Evolutionary conservation across 2,797 vertebrate genomes (phyloP).

Genomic region (Anguilla obscura): DNA sequence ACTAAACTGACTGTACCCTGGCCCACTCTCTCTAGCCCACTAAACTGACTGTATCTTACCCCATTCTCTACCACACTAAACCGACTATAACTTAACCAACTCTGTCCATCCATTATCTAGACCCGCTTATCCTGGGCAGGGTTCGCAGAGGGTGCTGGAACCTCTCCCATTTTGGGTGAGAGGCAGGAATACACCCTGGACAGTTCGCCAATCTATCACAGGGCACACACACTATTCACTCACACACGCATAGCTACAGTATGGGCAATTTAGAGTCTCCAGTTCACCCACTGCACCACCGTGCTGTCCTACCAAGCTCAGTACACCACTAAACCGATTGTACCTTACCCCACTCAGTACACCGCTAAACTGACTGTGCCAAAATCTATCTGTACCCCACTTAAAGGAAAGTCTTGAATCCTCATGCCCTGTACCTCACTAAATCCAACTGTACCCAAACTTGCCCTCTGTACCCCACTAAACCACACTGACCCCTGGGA

Average conservation of each 20-base stretch:
- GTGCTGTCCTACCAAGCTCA: constrained; percentile 25
- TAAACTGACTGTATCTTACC: background rate
- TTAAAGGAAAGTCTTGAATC: too few relatives aligned
- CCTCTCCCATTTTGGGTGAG: too few relatives aligned
- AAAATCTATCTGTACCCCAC: background rate
- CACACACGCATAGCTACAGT: too few relatives aligned
- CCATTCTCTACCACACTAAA: background rate
- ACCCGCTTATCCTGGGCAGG: too few relatives aligned
- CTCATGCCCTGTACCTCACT: background rate
- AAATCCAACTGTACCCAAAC: background rate
- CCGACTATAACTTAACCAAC: background rate
- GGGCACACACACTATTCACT: too few relatives aligned
- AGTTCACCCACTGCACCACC: constrained; percentile 31
- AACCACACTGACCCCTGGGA: background rate
- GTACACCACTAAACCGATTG: background rate
- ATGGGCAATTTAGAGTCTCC: too few relatives aligned
- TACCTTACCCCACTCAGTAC: background rate
- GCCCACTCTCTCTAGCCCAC: background rate
- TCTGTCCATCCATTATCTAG: background rate
- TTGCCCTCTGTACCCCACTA: background rate
- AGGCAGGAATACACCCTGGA: too few relatives aligned
- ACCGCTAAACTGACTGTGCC: background rate
- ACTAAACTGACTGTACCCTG: background rate
- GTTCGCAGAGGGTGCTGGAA: too few relatives aligned
- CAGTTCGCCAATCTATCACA: too few relatives aligned